phyloP scores from a whole-genome alignment of 1,140 invertebrate species.

The Chlorops oryzae region DNA sequence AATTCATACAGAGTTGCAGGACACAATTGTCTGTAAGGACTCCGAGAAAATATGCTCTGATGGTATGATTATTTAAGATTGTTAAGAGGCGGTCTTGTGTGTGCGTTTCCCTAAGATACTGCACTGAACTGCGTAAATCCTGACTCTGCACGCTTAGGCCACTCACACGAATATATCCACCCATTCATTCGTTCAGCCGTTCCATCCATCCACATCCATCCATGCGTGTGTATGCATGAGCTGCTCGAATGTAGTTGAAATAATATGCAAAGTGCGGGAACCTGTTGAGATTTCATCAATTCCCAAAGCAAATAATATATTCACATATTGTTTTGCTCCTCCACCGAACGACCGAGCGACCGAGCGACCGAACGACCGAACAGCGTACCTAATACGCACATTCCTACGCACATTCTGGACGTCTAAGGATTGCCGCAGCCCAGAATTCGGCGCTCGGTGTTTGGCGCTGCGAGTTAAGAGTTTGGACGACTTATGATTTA shows the following conservation, averaged over 20 bases:
- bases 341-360: neutral
- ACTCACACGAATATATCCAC: neutral
- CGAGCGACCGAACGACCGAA: neutral
- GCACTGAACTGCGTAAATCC: neutral
- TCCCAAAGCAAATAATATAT: conserved; percentile 49
- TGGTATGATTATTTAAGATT: neutral
- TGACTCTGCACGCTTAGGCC: neutral
- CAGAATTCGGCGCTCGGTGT: too few species aligned
- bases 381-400: neutral
- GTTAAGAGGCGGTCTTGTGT: too few species aligned
- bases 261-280: conserved; percentile 49
- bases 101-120: neutral
- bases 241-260: conserved; percentile 38
- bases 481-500: conserved; percentile 40
- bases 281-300: conserved; percentile 49
- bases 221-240: conserved; percentile 20
- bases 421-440: neutral
- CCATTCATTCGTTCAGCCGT: neutral
- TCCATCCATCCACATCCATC: too few species aligned
- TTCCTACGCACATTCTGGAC: neutral
- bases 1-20: neutral
- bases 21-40: neutral
- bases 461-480: too few species aligned
- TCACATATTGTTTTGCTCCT: conserved; percentile 43
- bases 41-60: neutral